Evolutionary conservation across 1,140 invertebrate species (phyloP), one percentile per base, ranked within the genome.

Genomic region (Macrobrachium nipponense): DNA sequence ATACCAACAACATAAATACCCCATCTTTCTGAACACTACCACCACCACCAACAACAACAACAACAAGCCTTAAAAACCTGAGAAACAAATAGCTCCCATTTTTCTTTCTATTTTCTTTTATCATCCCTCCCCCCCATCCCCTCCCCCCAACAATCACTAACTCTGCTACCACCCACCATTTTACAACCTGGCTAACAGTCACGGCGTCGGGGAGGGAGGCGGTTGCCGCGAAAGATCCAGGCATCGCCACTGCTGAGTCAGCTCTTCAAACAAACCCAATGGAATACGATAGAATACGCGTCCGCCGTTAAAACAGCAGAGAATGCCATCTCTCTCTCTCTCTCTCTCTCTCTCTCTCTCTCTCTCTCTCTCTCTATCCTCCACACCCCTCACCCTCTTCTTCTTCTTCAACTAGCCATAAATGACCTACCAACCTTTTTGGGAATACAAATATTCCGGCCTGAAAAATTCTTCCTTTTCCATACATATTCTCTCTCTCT

Each of bases 251-350:
- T 78, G 82, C 83, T 86, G 83, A 86, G 43, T 86, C 76, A 86
- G 83, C 76, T 86, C 83, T 80, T 86, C 83, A 86, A 86, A 86
- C 83, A 85, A 85, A 86, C 83, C 75, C 83, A 80, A 80, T 86
- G 83, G 83, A 86, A 86, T 80, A 86, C 83, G 83, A 86, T 86
- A 86, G 83, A 86, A 86, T 86, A 86, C 76, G 44, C 83, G 51
- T 36, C 59, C 76, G 14, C 83, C 64, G 76, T 86, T 80, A 86
- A 79, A 86, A 79, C 76, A 79, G 76, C 43, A 76, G 70, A 77
- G 82, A 77, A 83, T 77, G 72, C 72, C n/a, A 17, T 23, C 17
- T 17, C 44, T 18, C 51, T 43, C 73, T 58, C 17, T 60, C 75
- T 23, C 64, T 20, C 62, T 23, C n/a, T 59, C 82, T 72, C 12